Percentiles rank a stretch among this genome's conserved stretches.
phyloP scores from a whole-genome alignment of 1,140 invertebrate genomes.

The Musca vetustissima region DNA sequence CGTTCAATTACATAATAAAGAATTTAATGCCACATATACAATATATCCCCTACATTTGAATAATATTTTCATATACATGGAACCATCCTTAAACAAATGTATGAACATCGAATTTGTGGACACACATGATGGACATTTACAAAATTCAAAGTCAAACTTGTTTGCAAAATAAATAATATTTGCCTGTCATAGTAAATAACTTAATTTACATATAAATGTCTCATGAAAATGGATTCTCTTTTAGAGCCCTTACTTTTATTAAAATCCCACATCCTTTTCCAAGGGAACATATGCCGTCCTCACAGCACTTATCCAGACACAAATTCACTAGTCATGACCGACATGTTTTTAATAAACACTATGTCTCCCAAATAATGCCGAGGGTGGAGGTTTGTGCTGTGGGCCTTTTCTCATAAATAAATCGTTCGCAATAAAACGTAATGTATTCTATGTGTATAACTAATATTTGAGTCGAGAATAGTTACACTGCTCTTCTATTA shows the following conservation, averaged over 20 bases:
- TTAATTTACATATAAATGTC: conserved; percentile 20
- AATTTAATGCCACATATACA: neutral
- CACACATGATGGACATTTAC: too few relatives aligned
- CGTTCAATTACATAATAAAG: neutral
- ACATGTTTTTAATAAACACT: conserved; percentile 13
- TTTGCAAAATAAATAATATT: too few relatives aligned
- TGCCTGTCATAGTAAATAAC: conserved; percentile 12
- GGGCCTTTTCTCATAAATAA: conserved; percentile 1
- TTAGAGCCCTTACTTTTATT: conserved; percentile 2
- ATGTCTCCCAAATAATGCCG: neutral
- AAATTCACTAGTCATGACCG: neutral
- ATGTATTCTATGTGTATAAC: conserved; percentile 2
- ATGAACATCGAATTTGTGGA: neutral
- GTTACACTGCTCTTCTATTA: too few relatives aligned
- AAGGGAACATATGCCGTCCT: neutral
- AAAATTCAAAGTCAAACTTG: too few relatives aligned
- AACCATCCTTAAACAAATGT: neutral
- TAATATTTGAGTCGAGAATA: neutral
- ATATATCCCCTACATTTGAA: neutral
- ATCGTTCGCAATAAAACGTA: conserved; percentile 13
- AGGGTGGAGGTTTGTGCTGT: neutral
- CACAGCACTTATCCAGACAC: neutral
- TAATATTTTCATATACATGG: neutral
- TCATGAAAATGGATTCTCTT: conserved; percentile 1
- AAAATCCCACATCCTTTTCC: neutral